Conservation (phyloP, 2,797 vertebrate genomes). For the Bradypodion pumilum region DNA sequence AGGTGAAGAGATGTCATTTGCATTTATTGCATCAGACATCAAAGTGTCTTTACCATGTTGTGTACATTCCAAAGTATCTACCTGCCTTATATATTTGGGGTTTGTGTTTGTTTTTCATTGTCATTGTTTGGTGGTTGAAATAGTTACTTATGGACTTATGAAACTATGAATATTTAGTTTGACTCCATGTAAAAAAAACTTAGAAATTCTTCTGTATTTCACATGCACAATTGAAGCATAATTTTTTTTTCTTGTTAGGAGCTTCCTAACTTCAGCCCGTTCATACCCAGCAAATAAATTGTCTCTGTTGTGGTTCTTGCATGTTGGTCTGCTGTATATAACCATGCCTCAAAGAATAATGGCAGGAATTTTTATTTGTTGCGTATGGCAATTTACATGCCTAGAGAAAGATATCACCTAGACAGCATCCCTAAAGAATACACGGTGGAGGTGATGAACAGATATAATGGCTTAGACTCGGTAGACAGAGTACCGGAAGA, state of each 20-base stretch:
- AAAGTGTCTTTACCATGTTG: background rate
- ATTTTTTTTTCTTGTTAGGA: background rate
- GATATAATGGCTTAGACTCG: too few relatives aligned
- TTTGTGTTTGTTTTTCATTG: background rate
- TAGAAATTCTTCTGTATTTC: background rate
- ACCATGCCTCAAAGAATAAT: too few relatives aligned
- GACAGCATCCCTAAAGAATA: too few relatives aligned
- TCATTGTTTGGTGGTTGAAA: background rate
- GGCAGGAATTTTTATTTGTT: too few relatives aligned
- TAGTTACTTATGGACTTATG: background rate
- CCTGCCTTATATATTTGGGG: background rate
- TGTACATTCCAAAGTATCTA: background rate
- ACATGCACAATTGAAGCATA: background rate
- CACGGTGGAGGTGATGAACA: too few relatives aligned
- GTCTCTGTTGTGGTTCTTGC: too few relatives aligned
- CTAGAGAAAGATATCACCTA: too few relatives aligned
- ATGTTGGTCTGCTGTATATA: too few relatives aligned
- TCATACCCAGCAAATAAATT: too few relatives aligned
- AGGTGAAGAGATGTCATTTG: background rate
- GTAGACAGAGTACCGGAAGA: too few relatives aligned
- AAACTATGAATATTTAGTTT: conserved; percentile 7
- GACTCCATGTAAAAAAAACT: background rate
- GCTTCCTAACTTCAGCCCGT: background rate
- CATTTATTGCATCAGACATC: background rate
- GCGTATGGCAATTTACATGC: too few relatives aligned